Evolutionary conservation across 2,797 vertebrate species (phyloP).

Genomic region (Platalea minor): DNA sequence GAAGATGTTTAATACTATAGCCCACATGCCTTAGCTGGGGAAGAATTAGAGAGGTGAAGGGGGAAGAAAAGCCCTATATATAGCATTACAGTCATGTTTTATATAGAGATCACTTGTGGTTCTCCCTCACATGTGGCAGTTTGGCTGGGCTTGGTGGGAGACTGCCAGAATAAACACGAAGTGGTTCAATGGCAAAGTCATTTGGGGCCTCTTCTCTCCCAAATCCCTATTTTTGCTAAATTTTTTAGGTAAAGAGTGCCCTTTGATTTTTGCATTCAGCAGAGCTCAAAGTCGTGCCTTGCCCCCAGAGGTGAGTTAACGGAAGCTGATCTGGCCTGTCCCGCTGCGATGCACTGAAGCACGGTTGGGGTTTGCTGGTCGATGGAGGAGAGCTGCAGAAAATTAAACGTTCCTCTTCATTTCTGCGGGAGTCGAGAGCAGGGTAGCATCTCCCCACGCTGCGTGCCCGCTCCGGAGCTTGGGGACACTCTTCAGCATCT

Average conservation of each 20-base stretch:
- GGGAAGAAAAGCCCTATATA: no score
- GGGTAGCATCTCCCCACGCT: background rate
- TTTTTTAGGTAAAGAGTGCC: background rate
- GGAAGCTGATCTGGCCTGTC: background rate
- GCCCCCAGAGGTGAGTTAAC: background rate
- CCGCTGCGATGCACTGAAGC: fast-evolving
- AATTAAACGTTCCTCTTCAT: fast-evolving
- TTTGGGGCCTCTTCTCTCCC: background rate
- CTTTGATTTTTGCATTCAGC: background rate
- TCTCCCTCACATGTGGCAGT: background rate
- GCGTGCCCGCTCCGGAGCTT: fast-evolving
- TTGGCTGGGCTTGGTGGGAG: background rate
- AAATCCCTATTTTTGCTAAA: background rate
- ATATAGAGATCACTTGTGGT: background rate
- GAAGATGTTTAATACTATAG: background rate
- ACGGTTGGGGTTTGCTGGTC: fast-evolving
- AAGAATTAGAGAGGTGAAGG: background rate
- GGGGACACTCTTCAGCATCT: background rate
- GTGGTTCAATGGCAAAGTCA: background rate
- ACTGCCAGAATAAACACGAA: background rate
- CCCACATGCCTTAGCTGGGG: background rate
- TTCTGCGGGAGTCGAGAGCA: background rate
- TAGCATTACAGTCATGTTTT: background rate
- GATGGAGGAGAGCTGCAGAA: background rate
- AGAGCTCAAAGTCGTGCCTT: no score